Evolutionary conservation across 2,113 vertebrate genomes (phyloP).

Genomic region (Microtus montanus): DNA sequence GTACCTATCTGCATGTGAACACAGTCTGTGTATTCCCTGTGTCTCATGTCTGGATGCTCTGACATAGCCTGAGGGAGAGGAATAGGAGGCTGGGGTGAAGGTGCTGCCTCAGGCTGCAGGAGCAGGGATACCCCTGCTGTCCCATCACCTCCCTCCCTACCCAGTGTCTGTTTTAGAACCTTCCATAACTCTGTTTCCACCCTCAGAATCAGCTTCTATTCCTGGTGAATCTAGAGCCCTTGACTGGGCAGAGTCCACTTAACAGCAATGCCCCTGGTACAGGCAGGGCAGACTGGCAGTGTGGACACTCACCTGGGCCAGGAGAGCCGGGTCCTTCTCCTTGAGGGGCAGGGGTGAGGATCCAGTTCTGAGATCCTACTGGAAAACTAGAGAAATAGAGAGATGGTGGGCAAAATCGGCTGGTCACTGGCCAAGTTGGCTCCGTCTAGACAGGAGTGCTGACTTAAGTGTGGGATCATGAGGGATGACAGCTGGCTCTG

Average conservation of each 20-base stretch:
- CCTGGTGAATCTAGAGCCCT: too few species aligned
- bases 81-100: neutral
- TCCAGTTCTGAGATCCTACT: neutral
- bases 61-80: neutral
- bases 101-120: neutral
- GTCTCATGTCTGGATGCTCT: neutral
- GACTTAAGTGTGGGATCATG: neutral
- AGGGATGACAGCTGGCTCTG: too few species aligned
- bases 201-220: neutral
- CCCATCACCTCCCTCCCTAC: neutral
- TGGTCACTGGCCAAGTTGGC: neutral
- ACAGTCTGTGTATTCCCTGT: rapidly evolving
- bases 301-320: neutral
- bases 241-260: neutral
- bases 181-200: too few species aligned
- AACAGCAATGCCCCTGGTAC: neutral
- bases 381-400: neutral
- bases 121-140: neutral
- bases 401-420: rapidly evolving
- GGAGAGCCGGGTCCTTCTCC: neutral
- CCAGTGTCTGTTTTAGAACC: neutral
- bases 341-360: neutral
- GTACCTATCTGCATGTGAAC: neutral
- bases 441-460: too few species aligned
- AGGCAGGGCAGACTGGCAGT: neutral